phyloP scores from a whole-genome alignment of 2,888 invertebrate species.

The Acronicta psi region DNA sequence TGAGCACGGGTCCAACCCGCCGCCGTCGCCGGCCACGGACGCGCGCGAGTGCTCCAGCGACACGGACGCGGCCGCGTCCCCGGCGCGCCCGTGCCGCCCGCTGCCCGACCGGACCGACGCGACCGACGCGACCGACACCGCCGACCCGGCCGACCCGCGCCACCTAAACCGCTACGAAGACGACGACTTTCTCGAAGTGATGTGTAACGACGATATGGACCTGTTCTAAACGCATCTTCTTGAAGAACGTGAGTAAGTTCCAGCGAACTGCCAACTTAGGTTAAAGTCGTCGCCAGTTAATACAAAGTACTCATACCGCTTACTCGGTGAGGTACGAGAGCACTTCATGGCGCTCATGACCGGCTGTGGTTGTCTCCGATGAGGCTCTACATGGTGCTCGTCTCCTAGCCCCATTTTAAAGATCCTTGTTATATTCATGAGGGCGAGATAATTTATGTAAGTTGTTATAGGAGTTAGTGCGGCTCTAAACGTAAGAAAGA shows the following conservation, averaged over 20 bases:
- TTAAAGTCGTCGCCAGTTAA: slow-evolving; percentile 32
- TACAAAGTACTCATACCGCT: slow-evolving; percentile 42
- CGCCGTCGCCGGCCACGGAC: slow-evolving; percentile 94
- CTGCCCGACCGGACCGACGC: slow-evolving; percentile 53
- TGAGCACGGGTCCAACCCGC: slow-evolving; percentile 92
- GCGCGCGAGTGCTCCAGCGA: slow-evolving; percentile 91
- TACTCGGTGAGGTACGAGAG: slow-evolving; percentile 7
- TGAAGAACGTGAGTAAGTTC: slow-evolving; percentile 7
- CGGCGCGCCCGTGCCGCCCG: slow-evolving; percentile 41
- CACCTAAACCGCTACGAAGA: slow-evolving; percentile 85
- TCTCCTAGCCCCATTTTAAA: slow-evolving; percentile 30
- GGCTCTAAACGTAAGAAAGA: slow-evolving; percentile 21
- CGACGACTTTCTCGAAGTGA: slow-evolving; percentile 92
- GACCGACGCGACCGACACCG: slow-evolving; percentile 39
- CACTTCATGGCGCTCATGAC: not conserved
- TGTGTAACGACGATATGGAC: slow-evolving; percentile 92
- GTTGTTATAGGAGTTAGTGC: slow-evolving; percentile 19
- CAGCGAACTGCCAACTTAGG: slow-evolving; percentile 34
- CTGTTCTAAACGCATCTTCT: slow-evolving; percentile 83
- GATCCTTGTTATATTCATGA: slow-evolving; percentile 25
- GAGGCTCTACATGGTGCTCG: slow-evolving; percentile 40
- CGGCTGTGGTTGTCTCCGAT: slow-evolving; percentile 15
- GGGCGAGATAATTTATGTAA: slow-evolving; percentile 34
- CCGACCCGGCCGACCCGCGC: slow-evolving; percentile 69
- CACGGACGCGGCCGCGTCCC: slow-evolving; percentile 51